Evolutionary conservation across 2,797 vertebrate species (phyloP).

Genomic region (Margarornis squamiger): DNA sequence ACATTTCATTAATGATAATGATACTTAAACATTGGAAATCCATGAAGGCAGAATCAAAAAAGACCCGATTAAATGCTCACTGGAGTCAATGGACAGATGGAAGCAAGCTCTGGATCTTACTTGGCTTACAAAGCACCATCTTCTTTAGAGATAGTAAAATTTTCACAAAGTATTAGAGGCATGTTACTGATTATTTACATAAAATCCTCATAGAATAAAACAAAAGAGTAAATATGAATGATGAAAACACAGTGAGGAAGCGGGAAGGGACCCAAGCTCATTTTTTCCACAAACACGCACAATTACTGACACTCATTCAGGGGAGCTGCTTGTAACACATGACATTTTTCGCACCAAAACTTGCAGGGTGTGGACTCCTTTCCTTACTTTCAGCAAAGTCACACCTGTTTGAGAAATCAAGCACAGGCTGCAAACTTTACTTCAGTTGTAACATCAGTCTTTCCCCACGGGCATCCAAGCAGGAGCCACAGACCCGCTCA

Average conservation of each 20-base stretch:
- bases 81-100: background rate
- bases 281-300: background rate
- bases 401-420: rapidly evolving
- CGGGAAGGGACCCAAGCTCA: rapidly evolving
- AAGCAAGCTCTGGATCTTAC: background rate
- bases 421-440: background rate
- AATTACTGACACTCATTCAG: background rate
- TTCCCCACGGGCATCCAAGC: background rate
- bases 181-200: background rate
- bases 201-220: background rate
- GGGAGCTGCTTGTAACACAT: background rate
- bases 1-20: background rate
- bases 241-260: background rate
- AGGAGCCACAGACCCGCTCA: background rate
- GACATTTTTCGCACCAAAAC: background rate
- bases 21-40: background rate
- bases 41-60: background rate
- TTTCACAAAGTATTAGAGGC: background rate
- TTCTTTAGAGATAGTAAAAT: background rate
- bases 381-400: background rate
- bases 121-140: background rate
- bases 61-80: background rate
- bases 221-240: background rate
- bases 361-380: background rate
- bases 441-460: background rate